Percentiles rank a stretch among this genome's conserved stretches.
Evolutionary conservation across 2,888 invertebrate genomes (phyloP).

Genomic region (Elmis aenea): DNA sequence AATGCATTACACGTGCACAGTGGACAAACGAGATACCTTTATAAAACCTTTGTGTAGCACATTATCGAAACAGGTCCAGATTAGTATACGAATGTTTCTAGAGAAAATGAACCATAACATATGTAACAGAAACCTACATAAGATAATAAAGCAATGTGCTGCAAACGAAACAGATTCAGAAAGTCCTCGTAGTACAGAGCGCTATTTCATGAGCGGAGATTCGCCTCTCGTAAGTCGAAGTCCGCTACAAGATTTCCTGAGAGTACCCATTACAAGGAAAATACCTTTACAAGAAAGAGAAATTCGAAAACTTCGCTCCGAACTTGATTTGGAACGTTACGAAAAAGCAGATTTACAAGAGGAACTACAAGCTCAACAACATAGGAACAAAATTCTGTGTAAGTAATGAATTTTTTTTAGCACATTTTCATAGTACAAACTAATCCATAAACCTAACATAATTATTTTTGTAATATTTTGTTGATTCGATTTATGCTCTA

Average conservation of each 20-base stretch:
- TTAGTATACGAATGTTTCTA: constrained; percentile 37
- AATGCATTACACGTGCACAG: constrained; percentile 42
- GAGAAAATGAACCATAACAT: constrained; percentile 32
- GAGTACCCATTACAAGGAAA: constrained; percentile 29
- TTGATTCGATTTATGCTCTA: not conserved
- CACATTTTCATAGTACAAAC: constrained; percentile 1
- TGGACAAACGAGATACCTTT: constrained; percentile 38
- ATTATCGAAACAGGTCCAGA: constrained; percentile 33
- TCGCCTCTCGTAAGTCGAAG: constrained; percentile 18
- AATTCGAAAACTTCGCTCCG: constrained; percentile 52
- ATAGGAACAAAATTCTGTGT: constrained; percentile 53
- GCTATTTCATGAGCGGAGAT: constrained; percentile 13
- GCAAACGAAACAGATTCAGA: constrained; percentile 12
- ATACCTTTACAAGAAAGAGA: constrained; percentile 37
- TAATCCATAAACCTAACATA: not conserved
- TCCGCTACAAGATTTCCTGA: constrained; percentile 38
- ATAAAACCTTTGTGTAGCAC: constrained; percentile 39
- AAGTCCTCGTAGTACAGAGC: not conserved
- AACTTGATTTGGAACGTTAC: constrained; percentile 57
- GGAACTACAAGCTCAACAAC: constrained; percentile 52
- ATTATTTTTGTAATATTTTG: not conserved
- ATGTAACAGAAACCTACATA: constrained; percentile 29
- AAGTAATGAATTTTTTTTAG: constrained; percentile 27
- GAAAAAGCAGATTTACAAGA: constrained; percentile 60
- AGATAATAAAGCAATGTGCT: constrained; percentile 28